Evolutionary conservation across 2,797 vertebrate species (phyloP).

Genomic region (Danio kyathit): DNA sequence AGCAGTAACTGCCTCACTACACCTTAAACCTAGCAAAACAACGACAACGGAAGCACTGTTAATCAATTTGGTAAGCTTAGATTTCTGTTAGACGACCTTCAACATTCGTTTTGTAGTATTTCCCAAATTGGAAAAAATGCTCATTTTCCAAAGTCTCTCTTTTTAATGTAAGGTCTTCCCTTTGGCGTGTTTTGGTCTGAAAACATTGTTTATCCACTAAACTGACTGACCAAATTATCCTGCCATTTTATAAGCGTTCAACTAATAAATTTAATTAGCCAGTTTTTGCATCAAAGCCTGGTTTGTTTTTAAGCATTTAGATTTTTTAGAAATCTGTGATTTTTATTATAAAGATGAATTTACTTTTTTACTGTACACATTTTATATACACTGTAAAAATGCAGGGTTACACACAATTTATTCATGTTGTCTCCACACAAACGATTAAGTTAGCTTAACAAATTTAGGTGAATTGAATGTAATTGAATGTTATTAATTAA

Average conservation of each 20-base stretch:
- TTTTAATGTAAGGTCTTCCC: conserved; percentile 18
- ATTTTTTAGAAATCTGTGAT: not conserved
- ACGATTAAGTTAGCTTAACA: no score
- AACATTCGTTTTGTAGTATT: conserved; percentile 32
- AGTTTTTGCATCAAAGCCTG: conserved; percentile 18
- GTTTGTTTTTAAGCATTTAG: conserved; percentile 2
- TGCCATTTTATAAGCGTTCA: conserved; percentile 50
- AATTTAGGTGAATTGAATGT: no score
- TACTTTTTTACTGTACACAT: no score
- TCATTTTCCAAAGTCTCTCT: not conserved
- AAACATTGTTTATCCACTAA: conserved; percentile 18
- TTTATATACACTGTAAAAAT: no score
- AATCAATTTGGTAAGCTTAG: conserved; percentile 29
- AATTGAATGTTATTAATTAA: no score
- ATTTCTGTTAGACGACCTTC: conserved; percentile 13
- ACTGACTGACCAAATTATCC: conserved; percentile 40
- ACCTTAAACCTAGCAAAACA: conserved; percentile 19
- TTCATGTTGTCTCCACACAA: no score
- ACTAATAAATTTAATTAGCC: conserved; percentile 53
- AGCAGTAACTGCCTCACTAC: conserved; percentile 1
- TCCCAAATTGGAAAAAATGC: conserved; percentile 2
- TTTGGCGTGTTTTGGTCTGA: conserved; percentile 18
- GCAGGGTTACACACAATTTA: no score
- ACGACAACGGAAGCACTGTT: conserved; percentile 26
- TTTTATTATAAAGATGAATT: no score